phyloP scores from a whole-genome alignment of 92 coral and sea anemone species.

The Bergia puertoricense region DNA sequence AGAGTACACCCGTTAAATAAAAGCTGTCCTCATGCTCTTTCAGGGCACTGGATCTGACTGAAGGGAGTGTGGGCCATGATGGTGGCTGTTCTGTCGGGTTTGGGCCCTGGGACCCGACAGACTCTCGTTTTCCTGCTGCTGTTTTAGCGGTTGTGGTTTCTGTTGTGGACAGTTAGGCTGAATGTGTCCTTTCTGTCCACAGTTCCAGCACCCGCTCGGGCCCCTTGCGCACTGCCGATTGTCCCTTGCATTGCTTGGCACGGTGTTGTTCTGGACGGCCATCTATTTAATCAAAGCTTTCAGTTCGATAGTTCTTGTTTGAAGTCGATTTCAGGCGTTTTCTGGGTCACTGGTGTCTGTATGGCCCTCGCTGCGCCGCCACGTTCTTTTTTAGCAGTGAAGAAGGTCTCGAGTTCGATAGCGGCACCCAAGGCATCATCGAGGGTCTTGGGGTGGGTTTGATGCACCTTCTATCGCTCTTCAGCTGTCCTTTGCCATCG shows the following conservation, averaged over 20 bases:
- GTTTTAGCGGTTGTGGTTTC: constrained; percentile 5
- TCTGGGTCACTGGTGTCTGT: neutral
- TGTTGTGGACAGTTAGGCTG: constrained; percentile 38
- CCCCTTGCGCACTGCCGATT: constrained; percentile 34
- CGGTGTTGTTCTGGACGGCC: neutral
- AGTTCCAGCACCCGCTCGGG: constrained; percentile 41
- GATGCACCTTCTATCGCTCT: constrained; percentile 39
- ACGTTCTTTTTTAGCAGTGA: constrained; percentile 31
- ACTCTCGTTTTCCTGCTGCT: constrained; percentile 42
- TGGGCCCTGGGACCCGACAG: constrained; percentile 57
- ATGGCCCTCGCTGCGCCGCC: neutral
- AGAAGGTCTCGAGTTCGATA: constrained; percentile 46
- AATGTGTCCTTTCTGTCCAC: constrained; percentile 40
- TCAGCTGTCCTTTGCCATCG: constrained; percentile 39
- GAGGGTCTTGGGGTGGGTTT: constrained; percentile 42
- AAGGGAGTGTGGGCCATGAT: constrained; percentile 48
- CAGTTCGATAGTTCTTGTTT: constrained; percentile 19
- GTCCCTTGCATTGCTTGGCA: neutral
- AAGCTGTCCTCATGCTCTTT: constrained; percentile 38
- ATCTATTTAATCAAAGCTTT: neutral
- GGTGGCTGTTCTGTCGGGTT: constrained; percentile 28
- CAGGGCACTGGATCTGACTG: constrained; percentile 26
- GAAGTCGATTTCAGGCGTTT: neutral
- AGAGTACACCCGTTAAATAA: constrained; percentile 40
- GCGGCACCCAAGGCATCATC: neutral